Evolutionary conservation across 2,888 invertebrate species (phyloP).

Genomic region (Drosophila subquinaria): DNA sequence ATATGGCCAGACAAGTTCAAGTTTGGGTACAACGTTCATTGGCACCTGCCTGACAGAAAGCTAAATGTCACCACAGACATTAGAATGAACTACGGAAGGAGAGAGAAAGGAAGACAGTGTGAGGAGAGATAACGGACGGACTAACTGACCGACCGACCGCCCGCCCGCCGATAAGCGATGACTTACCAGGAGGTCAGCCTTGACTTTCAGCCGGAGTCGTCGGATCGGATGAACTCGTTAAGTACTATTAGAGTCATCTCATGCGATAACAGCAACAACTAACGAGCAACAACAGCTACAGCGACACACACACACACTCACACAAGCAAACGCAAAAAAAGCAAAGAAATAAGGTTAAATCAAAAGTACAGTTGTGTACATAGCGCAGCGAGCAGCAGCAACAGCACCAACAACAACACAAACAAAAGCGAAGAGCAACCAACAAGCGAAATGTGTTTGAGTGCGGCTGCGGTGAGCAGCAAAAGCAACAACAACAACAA

Average conservation of each 20-base stretch:
- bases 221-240: constrained; percentile 20
- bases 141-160: constrained; percentile 38
- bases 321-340: constrained; percentile 60
- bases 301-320: constrained; percentile 40
- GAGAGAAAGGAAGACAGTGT: neutral
- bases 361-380: constrained; percentile 84
- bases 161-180: constrained; percentile 34
- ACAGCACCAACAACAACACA: constrained; percentile 63
- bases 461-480: constrained; percentile 72
- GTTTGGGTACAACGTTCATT: constrained; percentile 48
- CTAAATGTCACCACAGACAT: constrained; percentile 16
- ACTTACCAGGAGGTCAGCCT: constrained; percentile 29
- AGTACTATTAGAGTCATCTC: constrained; percentile 50
- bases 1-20: constrained; percentile 46
- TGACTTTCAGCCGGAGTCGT: constrained; percentile 15
- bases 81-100: constrained; percentile 1
- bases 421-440: constrained; percentile 79
- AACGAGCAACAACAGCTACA: constrained; percentile 42
- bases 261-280: constrained; percentile 53
- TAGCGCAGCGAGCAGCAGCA: constrained; percentile 77
- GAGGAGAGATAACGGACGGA: constrained; percentile 29
- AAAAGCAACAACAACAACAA: constrained; percentile 51
- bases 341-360: constrained; percentile 83
- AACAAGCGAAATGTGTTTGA: constrained; percentile 77
- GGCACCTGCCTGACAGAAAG: constrained; percentile 41